Evolutionary conservation across 2,888 invertebrate species (phyloP).

Genomic region (Calephelis perditalis): DNA sequence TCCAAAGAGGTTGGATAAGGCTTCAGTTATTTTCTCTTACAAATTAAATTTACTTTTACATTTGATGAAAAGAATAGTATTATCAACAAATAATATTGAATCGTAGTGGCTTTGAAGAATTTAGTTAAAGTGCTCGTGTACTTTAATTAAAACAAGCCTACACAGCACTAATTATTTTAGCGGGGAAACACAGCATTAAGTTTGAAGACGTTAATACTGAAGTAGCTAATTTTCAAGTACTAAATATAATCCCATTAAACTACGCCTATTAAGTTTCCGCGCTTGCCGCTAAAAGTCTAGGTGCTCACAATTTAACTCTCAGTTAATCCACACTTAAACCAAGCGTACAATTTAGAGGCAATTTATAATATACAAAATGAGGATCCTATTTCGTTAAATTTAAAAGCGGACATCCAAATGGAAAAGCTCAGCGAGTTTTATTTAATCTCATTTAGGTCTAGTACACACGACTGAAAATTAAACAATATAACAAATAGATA

Average conservation of each 20-base stretch:
- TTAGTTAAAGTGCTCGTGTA: no score
- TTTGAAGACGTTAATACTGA: background rate
- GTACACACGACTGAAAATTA: no score
- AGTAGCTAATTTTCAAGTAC: background rate
- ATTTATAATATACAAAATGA: conserved; percentile 5
- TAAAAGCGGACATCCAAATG: conserved; percentile 8
- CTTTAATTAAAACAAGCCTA: no score
- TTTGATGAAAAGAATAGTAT: no score
- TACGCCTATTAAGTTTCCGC: background rate
- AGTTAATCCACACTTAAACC: background rate
- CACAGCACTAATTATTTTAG: no score
- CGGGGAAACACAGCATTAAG: no score
- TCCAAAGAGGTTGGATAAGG: no score
- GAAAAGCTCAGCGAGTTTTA: conserved; percentile 7
- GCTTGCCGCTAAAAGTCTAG: background rate
- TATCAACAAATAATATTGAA: no score
- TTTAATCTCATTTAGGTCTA: background rate
- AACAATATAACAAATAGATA: no score
- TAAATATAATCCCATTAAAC: conserved; percentile 1
- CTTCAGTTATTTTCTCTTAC: no score
- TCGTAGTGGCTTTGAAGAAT: no score
- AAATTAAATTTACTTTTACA: no score
- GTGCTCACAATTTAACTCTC: background rate
- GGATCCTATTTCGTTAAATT: conserved; percentile 10
- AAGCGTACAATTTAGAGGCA: background rate